phyloP scores from a whole-genome alignment of 1,140 invertebrate species.

The Pachyrhynchus sulphureomaculatus region DNA sequence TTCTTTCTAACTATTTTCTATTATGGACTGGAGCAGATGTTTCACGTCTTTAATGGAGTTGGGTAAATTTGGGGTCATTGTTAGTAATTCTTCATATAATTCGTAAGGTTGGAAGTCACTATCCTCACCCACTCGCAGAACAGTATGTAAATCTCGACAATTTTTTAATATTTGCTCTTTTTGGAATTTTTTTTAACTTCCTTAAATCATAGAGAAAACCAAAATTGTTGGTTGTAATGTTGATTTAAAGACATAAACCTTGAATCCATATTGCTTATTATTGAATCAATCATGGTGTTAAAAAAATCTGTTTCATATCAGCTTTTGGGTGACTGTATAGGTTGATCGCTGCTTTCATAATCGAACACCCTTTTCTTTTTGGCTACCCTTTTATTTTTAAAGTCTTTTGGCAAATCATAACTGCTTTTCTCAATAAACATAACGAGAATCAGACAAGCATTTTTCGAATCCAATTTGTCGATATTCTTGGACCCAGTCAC shows the following conservation, averaged over 20 bases:
- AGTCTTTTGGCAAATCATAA: constrained; percentile 31
- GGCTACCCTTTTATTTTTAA: constrained; percentile 28
- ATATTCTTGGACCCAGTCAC: constrained; percentile 7
- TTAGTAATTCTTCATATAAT: constrained; percentile 33
- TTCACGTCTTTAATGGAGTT: constrained; percentile 23
- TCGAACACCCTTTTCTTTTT: constrained; percentile 35
- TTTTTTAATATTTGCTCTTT: constrained; percentile 21
- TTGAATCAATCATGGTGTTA: constrained; percentile 27
- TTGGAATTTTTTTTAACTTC: constrained; percentile 20
- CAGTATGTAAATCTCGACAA: constrained; percentile 26
- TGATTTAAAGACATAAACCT: constrained; percentile 21
- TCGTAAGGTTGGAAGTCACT: constrained; percentile 31
- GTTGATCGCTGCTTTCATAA: constrained; percentile 34
- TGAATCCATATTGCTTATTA: constrained; percentile 19
- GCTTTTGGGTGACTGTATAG: constrained; percentile 35
- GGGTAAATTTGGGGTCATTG: constrained; percentile 27
- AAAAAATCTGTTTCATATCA: constrained; percentile 32
- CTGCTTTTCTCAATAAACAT: constrained; percentile 34
- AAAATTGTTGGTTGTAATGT: constrained; percentile 25
- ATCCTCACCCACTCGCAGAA: constrained; percentile 24
- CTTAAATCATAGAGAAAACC: constrained; percentile 26
- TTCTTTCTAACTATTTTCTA: too few relatives aligned
- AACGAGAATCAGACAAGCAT: constrained; percentile 27
- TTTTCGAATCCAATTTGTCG: constrained; percentile 31
- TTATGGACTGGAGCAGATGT: too few relatives aligned